Percentiles rank a stretch among this genome's conserved stretches.
Conservation (phyloP, 2,113 vertebrate species). For the Ptyas mucosa region DNA sequence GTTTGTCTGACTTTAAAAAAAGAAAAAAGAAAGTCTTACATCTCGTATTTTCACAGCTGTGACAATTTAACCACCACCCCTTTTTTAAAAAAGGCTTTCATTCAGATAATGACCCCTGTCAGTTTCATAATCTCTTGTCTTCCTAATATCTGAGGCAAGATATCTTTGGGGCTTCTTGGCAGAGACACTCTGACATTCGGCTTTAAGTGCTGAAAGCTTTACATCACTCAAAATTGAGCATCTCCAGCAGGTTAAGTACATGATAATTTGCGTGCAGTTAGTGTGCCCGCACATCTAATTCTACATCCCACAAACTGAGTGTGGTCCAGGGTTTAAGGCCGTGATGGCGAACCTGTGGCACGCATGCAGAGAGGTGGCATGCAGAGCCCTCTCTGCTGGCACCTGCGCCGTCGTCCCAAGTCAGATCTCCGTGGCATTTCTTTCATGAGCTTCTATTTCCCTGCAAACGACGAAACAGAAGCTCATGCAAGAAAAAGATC, state of each 20-base stretch:
- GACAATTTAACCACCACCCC: slow-evolving; percentile 27
- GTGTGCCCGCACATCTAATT: background rate
- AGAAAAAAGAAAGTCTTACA: background rate
- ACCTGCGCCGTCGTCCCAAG: too few species aligned
- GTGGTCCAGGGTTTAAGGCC: background rate
- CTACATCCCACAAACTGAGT: slow-evolving; percentile 17
- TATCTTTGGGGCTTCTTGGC: slow-evolving; percentile 32
- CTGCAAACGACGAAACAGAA: too few species aligned
- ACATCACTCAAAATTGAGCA: background rate
- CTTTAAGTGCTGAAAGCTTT: slow-evolving; percentile 16
- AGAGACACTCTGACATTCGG: slow-evolving; percentile 38
- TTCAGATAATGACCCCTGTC: slow-evolving; percentile 40
- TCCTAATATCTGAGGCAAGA: slow-evolving; percentile 35
- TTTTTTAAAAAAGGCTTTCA: slow-evolving; percentile 29
- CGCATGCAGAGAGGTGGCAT: too few species aligned
- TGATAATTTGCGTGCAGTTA: slow-evolving; percentile 41
- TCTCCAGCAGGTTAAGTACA: slow-evolving; percentile 30
- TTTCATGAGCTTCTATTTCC: too few species aligned
- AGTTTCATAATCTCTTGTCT: slow-evolving; percentile 30
- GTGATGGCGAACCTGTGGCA: too few species aligned
- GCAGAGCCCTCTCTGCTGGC: too few species aligned
- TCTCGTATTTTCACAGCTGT: slow-evolving; percentile 40
- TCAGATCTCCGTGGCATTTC: too few species aligned
- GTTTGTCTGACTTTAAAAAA: background rate
- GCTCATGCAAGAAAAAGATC: too few species aligned